Percentiles rank a stretch among this genome's conserved stretches.
Evolutionary conservation across 2,888 invertebrate genomes (phyloP).

Genomic region (Pristionchus mayeri): DNA sequence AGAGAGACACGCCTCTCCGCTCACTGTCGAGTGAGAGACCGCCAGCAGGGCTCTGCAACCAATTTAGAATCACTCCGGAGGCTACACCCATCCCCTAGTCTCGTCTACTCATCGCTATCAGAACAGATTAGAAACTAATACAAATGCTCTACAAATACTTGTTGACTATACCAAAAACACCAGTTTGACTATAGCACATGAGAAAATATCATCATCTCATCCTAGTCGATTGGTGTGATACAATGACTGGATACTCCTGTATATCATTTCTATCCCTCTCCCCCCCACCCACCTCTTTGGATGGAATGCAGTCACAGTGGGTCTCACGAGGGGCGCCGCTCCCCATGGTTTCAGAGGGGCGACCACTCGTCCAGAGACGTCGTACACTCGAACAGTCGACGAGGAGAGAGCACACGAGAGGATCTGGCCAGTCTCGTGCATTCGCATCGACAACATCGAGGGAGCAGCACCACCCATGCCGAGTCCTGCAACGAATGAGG

Average conservation of each 20-base stretch:
- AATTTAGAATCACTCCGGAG: neutral
- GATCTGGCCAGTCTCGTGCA: slow-evolving; percentile 40
- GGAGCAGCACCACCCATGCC: neutral
- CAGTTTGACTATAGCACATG: no score
- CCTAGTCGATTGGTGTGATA: no score
- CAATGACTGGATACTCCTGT: no score
- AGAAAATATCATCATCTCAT: no score
- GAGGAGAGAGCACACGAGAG: slow-evolving; percentile 36
- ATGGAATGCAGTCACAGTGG: slow-evolving; percentile 7
- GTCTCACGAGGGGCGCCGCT: neutral
- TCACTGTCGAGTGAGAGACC: neutral
- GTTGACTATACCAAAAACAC: no score
- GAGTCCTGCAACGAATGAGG: no score
- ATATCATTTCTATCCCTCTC: neutral
- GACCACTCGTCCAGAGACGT: slow-evolving; percentile 34
- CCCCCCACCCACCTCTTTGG: neutral
- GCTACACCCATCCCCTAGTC: no score
- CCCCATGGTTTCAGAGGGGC: slow-evolving; percentile 12
- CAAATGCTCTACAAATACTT: no score
- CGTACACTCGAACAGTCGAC: slow-evolving; percentile 13
- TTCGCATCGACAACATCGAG: neutral
- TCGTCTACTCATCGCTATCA: no score
- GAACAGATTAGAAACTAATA: no score
- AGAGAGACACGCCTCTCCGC: neutral
- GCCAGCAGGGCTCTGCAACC: slow-evolving; percentile 23